phyloP scores from a whole-genome alignment of 1,140 invertebrate genomes.

The Eurosta solidaginis region DNA sequence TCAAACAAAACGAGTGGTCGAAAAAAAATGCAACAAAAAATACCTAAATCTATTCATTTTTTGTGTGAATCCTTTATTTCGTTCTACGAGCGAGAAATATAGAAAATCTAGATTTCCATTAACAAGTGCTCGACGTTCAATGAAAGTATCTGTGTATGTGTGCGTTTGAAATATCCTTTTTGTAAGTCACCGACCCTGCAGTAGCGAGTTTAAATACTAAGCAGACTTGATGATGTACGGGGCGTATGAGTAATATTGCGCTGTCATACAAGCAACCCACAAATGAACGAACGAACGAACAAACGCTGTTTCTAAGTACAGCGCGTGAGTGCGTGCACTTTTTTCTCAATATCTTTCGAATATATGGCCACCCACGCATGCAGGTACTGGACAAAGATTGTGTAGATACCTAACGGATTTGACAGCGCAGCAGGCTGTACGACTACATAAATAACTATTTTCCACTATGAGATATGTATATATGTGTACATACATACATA shows the following conservation, averaged over 20 bases:
- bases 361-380: background rate
- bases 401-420: background rate
- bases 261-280: background rate
- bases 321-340: background rate
- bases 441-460: background rate
- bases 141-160: background rate
- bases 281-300: background rate
- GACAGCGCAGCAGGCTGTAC: background rate
- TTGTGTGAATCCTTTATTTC: no score
- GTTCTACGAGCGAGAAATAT: no score
- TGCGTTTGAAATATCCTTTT: background rate
- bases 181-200: no score
- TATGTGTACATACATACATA: background rate
- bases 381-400: background rate
- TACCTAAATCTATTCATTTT: no score
- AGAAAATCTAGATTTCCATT: no score
- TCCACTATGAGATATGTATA: background rate
- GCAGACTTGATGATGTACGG: background rate
- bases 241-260: constrained; percentile 17
- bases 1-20: no score
- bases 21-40: no score
- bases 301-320: background rate
- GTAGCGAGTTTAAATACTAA: background rate
- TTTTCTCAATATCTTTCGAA: background rate
- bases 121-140: no score